phyloP scores from a whole-genome alignment of 2,113 vertebrate genomes.

The Phyllostomus discolor region DNA sequence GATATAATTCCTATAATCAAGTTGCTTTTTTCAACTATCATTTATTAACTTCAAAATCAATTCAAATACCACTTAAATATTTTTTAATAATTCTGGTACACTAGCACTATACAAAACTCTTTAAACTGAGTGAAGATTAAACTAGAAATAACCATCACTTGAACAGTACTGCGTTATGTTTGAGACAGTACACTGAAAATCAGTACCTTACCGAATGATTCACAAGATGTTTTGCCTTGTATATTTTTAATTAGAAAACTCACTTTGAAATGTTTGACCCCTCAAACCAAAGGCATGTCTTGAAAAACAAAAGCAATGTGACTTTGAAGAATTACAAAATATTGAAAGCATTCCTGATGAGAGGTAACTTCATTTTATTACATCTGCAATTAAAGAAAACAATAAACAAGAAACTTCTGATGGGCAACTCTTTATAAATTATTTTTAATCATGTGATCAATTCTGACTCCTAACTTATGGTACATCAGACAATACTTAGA shows the following conservation, averaged over 20 bases:
- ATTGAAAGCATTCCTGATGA: background rate
- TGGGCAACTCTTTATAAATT: background rate
- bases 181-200: background rate
- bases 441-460: background rate
- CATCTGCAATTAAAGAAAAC: background rate
- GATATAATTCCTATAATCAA: background rate
- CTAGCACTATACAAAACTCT: background rate
- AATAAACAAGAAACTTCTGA: background rate
- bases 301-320: background rate
- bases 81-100: background rate
- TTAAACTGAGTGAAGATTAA: background rate
- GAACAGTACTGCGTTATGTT: background rate
- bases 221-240: background rate
- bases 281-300: background rate
- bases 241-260: background rate
- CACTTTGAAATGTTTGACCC: background rate
- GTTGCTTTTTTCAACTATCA: background rate
- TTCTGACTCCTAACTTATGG: background rate
- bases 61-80: background rate
- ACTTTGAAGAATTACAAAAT: background rate
- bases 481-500: background rate
- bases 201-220: background rate
- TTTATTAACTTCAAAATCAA: slow-evolving; percentile 14
- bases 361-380: background rate
- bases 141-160: background rate